Base-by-base conservation (phyloP, 2,888 invertebrate genomes). In the Podabrus alpinus region DNA sequence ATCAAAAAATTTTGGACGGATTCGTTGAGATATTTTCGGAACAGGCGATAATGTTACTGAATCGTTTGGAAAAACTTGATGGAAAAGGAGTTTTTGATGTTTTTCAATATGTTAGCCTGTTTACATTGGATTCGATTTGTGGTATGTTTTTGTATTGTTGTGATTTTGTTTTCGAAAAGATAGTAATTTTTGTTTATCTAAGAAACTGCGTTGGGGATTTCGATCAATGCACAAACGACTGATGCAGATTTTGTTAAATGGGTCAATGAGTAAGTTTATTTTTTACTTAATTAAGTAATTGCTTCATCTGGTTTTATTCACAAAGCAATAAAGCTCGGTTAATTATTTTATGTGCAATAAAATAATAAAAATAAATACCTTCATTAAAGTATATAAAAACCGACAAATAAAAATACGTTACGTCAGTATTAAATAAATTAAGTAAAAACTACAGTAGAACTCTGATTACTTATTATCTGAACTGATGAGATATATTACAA, bases 1-100 rank as follows among this genome's bases (percentile, higher is more conserved):
- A 92, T 83, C 91, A 90, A 82, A 89, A 89, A 75, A 89, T 91
- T 72, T 85, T 92, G 45, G 89, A 92, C 76, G 89, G 90, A 66
- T 92, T 91, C 81, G 86, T 92, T 21, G 88, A 89, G 11, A 89
- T 92, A n/a, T 92, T 92, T 82, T 90, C 89, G 15, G 88, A 90
- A 78, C 92, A 92, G 81, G 88, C 90, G 59, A 85, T 88, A 15
- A 88, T 88, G 66, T 83, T 94, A 77, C 83, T 87, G 0, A 80
- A 88, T 1, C 88, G 88, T 45, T 83, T 92, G 62, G 81, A 84
- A 72, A 85, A 86, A 16, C 83, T 85, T 74, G 81, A 84, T 13
- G 87, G 85, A 2, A 85, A 86, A 62, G 86, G 85, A 7, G 83
- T 86, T 45, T 89, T 91, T 74, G 89, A 92, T 79, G 86, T 91